Base-by-base conservation (phyloP, 2,888 invertebrate species). In the Notocelia uddmanniana region DNA sequence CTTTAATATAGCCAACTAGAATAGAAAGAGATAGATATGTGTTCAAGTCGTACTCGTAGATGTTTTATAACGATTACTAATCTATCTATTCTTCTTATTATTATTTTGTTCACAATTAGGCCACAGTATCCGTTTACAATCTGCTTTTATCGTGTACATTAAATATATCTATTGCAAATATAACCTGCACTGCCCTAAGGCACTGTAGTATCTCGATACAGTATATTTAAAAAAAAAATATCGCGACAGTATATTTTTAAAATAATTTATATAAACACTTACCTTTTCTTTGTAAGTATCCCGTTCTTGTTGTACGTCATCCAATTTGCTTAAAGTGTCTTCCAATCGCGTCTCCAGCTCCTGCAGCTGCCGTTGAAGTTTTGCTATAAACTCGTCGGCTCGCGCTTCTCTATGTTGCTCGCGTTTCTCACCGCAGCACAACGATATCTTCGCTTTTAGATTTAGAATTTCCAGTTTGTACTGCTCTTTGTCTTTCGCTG, bases 271-370 rank as follows among this genome's bases (percentile, higher is more conserved):
- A n/a, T n/a, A 13, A 13, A 37, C 3, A 21, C 59, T 15, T 10
- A 93, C 93, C 90, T 93, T 94, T 63, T 90, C 83, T 64, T 87
- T 91, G 59, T 93, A 88, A 1, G 80, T 77, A 69, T 95, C 94
- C 66, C 94, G 93, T 54, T 95, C 95, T 68, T 90, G 89, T 66
- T 89, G 88, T 0, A 94, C 81, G 69, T 94, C 91, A n/a, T 94
- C 94, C 18, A 95, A 81, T 76, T 94, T 94, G 59, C 84, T 86
- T 75, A 95, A 94, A 0, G 94, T 88, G 67, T 91, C 89, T 0
- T 90, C 81, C 13, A 95, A 86, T 41, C 93, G 90, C 57, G 91
- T 85, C 78, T 96, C 95, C 50, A 95, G 82, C 69, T 89, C 91
- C 69, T 94, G 87, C 41, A 96, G 85, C 81, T 95, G 95, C 26